Percentiles rank a stretch among this genome's conserved stretches.
Evolutionary conservation across 2,113 vertebrate genomes (phyloP).

Genomic region (Bubo blakistoni): DNA sequence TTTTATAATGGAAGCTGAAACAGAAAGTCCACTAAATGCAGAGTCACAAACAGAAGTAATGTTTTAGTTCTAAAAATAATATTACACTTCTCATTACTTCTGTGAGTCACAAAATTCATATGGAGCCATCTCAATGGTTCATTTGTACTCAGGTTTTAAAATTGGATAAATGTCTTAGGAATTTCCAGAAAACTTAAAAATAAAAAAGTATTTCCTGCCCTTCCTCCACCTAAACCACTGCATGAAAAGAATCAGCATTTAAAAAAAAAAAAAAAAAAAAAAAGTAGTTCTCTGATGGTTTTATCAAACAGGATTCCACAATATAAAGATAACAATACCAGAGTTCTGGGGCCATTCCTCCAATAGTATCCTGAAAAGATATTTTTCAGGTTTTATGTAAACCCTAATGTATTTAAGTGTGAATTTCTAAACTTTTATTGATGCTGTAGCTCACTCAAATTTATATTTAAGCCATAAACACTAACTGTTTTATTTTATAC

Average conservation of each 20-base stretch:
- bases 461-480: background rate
- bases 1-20: background rate
- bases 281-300: background rate
- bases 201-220: background rate
- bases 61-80: background rate
- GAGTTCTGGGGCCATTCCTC: background rate
- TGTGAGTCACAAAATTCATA: background rate
- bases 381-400: background rate
- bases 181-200: background rate
- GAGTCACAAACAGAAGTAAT: background rate
- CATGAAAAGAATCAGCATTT: background rate
- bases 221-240: background rate
- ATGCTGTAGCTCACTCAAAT: background rate
- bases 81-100: background rate
- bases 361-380: background rate
- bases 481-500: background rate
- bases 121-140: background rate
- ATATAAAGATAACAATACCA: background rate
- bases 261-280: background rate
- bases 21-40: background rate
- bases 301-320: background rate
- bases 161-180: background rate
- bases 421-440: background rate
- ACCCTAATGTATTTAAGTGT: background rate
- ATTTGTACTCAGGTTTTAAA: background rate